Base-by-base conservation (phyloP, 2,113 vertebrate genomes). In the Oryzias javanicus region DNA sequence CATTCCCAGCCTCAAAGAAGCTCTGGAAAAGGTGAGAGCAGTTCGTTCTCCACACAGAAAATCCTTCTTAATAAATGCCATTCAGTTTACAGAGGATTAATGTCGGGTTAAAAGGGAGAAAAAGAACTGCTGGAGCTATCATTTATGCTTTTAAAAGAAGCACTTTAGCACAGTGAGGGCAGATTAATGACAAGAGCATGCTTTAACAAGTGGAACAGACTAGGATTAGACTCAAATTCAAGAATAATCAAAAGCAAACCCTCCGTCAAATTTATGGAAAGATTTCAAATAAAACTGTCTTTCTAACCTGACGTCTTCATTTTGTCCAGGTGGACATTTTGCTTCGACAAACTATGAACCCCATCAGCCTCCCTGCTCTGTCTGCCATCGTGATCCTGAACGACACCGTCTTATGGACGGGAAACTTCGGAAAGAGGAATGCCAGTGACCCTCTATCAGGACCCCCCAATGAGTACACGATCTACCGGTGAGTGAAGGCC, bases 361-460 rank as follows among this genome's bases (percentile, higher is more conserved):
- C 62, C 8, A 86, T 93, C 0, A 93, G 92, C 46, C 90, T 97
- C 16, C 94, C 94, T 0, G 90, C 95, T 52, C 66, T 96, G 74
- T 98, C 96, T 0, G 94, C 94, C 40, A 94, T 96, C 0, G 93
- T 94, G 4, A 84, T 96, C 64, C 93, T 95, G 78, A 96, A 97
- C 0, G 95, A 98, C 83, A 96, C 95, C 0, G 92, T 99, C 53
- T 88, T 99, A 71, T 99, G 97, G 96, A 98, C 94, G 0, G 95
- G 96, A 1, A 96, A 97, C 83, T 96, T 97, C 0, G 96, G 96
- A 0, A 96, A 69, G 86, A 94, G 82, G 74, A 99, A 98, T 0
- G 63, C 70, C 67, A 96, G 92, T 0, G 93, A 97, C 55, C 91
- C 93, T 0, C 42, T 72, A 22, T 97, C 96, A 0, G 86, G 87